Base-by-base conservation (phyloP, 2,888 invertebrate genomes). In the Drosophila atripex region DNA sequence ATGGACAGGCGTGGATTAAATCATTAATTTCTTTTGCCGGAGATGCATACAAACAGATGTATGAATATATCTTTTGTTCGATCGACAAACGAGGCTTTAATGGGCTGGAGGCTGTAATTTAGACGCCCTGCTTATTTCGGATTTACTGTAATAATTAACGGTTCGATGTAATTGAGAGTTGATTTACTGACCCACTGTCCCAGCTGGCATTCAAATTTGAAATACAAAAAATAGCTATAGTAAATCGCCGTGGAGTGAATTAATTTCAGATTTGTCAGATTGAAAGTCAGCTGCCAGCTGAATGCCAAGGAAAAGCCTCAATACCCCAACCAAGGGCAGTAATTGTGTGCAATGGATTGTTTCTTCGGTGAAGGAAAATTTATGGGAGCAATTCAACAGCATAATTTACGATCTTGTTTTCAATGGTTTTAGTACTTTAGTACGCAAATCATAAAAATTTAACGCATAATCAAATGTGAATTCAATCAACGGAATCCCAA, bases 1-100 rank as follows among this genome's bases (percentile, higher is more conserved):
- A 88, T 83, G 83, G 85, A 88, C 85, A 75, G 75, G 69, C 88
- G 80, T 83, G 71, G 65, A 78, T 80, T 71, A 85, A 77, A 82
- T 55, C 71, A 71, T 84, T 71, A 74, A 70, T 79, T 75, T 49
- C 43, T 41, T 60, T 69, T 1, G 50, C 41, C 61, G 84, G 71
- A 86, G 82, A 82, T 80, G 75, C 35, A n/a, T n/a, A n/a, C 32
- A 32, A 12, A 32, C 32, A 32, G 32, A 28, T 28, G 9, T 28
- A 9, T 28, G 28, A 9, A 3, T 28, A 28, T 28, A 9, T 45
- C 51, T 32, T 49, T 30, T 53, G 30, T 16, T 60, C 73, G 73
- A 84, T 71, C 70, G 86, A 73, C 80, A 82, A 77, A 82, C 65
- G 57, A 63, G 85, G 50, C 71, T 60, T 56, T 71, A 51, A 60